These are phyloP conservation scores for Mimas tiliae DNA, from an alignment of 2,888 invertebrate genomes.

Conservation along the genomic window DNA sequence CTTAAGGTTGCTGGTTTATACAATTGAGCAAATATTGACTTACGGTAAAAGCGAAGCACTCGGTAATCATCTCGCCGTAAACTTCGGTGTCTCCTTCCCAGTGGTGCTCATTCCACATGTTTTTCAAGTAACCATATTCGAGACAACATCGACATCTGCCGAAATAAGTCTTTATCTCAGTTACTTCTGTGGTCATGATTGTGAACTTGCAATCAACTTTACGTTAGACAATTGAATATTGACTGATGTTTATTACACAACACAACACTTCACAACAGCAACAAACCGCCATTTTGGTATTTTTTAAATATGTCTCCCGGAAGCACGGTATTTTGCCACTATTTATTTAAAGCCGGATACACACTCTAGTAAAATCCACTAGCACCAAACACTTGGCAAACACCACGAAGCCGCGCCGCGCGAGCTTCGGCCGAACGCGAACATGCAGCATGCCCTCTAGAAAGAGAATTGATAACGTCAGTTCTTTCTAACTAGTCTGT, in stretches of 20 bases:
- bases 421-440: no score
- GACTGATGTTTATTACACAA: not conserved
- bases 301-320: no score
- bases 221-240: not conserved
- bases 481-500: no score
- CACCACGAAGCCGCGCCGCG: no score
- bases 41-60: conserved; percentile 65
- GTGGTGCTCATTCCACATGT: conserved; percentile 57
- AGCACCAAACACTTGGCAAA: no score
- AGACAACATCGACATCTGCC: conserved; percentile 67
- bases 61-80: conserved; percentile 63
- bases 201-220: not conserved
- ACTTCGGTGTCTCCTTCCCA: conserved; percentile 50
- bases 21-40: conserved; percentile 41
- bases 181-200: conserved; percentile 25
- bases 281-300: no score
- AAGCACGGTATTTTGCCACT: no score
- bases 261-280: not conserved
- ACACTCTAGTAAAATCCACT: no score
- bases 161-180: conserved; percentile 48
- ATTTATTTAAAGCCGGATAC: no score
- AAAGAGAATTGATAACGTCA: no score
- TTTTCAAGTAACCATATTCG: conserved; percentile 56
- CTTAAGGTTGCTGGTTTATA: conserved; percentile 9
- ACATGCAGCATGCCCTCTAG: no score